Conservation (phyloP, 2,797 vertebrate species). For the Hipposideros larvatus region DNA sequence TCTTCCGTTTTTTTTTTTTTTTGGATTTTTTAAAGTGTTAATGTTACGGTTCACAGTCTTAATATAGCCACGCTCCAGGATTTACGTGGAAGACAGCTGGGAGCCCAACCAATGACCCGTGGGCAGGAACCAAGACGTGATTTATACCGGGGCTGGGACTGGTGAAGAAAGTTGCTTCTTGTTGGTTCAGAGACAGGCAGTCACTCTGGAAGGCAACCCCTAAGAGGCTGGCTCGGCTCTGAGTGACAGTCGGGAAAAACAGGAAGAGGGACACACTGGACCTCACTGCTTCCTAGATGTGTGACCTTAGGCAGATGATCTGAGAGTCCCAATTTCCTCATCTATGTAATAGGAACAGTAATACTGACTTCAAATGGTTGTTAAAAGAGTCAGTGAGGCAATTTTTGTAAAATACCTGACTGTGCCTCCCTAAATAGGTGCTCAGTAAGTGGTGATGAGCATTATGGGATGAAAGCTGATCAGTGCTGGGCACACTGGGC, state of each 20-base stretch:
- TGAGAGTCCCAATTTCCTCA: neutral
- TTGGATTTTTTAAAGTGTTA: conserved; percentile 82
- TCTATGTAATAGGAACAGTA: neutral
- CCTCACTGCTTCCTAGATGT: neutral
- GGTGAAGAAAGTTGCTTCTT: neutral
- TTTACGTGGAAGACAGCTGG: conserved; percentile 74
- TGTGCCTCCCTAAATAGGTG: neutral
- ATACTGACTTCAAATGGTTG: neutral
- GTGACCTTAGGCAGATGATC: neutral
- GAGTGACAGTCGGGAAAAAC: neutral
- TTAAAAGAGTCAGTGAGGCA: neutral
- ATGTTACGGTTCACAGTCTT: conserved; percentile 86
- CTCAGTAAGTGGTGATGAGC: neutral
- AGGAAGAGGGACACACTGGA: neutral
- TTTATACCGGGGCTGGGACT: conserved; percentile 4
- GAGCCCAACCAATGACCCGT: conserved; percentile 61
- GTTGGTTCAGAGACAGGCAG: neutral
- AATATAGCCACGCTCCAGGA: conserved; percentile 79
- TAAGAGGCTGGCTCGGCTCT: neutral
- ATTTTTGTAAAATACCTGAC: neutral
- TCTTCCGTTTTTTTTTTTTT: conserved; percentile 82
- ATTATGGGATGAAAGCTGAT: neutral
- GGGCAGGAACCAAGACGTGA: conserved; percentile 34
- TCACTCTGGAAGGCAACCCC: neutral
- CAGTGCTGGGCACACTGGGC: rapidly evolving